Percentiles rank a stretch among this genome's conserved stretches.
phyloP scores from a whole-genome alignment of 2,888 invertebrate species.

The Rapana venosa region DNA sequence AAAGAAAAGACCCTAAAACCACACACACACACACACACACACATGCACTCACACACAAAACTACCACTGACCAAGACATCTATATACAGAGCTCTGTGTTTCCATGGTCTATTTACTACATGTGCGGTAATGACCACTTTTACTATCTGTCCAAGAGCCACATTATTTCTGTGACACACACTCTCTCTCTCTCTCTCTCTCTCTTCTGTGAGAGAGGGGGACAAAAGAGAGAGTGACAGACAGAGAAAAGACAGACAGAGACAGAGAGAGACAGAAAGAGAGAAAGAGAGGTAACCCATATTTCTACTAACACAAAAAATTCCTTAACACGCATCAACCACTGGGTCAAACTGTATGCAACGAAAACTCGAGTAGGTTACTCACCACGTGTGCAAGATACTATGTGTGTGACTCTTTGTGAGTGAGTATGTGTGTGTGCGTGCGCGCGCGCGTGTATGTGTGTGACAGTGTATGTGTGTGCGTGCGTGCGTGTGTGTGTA shows the following conservation, averaged over 20 bases:
- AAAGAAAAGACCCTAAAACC: not conserved
- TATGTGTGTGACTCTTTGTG: not conserved
- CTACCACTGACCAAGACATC: not conserved
- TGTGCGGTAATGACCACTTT: too few species aligned
- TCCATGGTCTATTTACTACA: too few species aligned
- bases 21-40: not conserved
- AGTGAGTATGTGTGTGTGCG: not conserved
- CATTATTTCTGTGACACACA: too few species aligned
- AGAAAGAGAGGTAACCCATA: not conserved
- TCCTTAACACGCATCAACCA: too few species aligned
- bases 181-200: too few species aligned
- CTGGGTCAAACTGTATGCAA: too few species aligned
- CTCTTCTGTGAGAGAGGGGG: not conserved
- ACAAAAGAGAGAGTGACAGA: not conserved
- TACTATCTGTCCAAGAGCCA: too few species aligned
- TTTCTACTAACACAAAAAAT: too few species aligned
- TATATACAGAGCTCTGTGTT: too few species aligned
- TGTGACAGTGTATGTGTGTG: not conserved
- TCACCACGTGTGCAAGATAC: not conserved
- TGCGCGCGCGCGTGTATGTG: not conserved
- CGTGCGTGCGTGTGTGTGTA: not conserved
- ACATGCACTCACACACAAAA: not conserved
- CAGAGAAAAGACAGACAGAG: not conserved
- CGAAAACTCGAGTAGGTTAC: too few species aligned
- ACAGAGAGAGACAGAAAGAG: not conserved